Evolutionary conservation across 2,113 vertebrate species (phyloP).

Genomic region (Neomonachus schauinslandi): DNA sequence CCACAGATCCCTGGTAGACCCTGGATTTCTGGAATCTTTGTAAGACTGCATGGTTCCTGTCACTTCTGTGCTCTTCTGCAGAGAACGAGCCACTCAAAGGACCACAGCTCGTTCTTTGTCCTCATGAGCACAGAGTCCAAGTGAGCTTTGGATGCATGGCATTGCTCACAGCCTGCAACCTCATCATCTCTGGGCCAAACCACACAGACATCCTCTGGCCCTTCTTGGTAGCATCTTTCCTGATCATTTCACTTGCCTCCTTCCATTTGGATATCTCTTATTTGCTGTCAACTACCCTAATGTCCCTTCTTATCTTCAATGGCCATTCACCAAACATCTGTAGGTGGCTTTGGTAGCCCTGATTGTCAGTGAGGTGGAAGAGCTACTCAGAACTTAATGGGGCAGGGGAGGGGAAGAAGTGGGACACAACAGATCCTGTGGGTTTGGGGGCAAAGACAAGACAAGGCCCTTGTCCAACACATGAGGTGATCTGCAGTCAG

Average conservation of each 20-base stretch:
- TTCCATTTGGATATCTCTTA: conserved; percentile 92
- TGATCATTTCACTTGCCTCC: conserved; percentile 93
- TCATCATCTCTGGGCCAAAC: conserved; percentile 92
- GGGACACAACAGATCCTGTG: neutral
- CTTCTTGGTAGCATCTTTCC: conserved; percentile 93
- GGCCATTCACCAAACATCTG: neutral
- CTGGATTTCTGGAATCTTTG: conserved; percentile 95
- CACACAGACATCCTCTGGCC: conserved; percentile 90
- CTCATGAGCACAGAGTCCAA: conserved; percentile 94
- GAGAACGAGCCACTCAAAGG: conserved; percentile 90
- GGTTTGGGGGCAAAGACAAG: neutral
- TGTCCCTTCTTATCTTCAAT: neutral
- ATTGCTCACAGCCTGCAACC: conserved; percentile 90
- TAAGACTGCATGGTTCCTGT: conserved; percentile 93
- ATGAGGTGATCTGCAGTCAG: neutral
- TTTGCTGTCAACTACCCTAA: neutral
- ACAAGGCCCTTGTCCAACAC: neutral
- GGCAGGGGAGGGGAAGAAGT: neutral
- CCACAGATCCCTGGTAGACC: conserved; percentile 92
- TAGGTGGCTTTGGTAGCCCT: neutral
- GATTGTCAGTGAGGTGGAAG: neutral
- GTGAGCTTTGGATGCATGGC: conserved; percentile 92
- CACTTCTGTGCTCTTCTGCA: conserved; percentile 95
- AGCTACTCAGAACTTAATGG: neutral
- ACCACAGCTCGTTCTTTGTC: conserved; percentile 94